phyloP scores from a whole-genome alignment of 2,888 invertebrate genomes.

The Calameuta filiformis region DNA sequence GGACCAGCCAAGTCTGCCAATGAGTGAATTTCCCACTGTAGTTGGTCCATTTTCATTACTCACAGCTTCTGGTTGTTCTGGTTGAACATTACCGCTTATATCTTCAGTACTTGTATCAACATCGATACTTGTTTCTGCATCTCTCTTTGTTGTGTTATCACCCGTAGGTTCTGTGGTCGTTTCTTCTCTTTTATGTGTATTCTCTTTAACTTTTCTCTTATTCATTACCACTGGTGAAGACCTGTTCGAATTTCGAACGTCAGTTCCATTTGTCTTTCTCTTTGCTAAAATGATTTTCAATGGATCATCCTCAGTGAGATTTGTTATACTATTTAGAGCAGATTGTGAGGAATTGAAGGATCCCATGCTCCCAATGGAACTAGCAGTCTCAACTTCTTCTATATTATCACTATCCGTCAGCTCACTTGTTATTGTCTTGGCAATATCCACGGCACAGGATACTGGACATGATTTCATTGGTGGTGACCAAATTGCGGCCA shows the following conservation, averaged over 20 bases:
- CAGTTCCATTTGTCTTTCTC: slow-evolving; percentile 43
- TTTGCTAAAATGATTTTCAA: slow-evolving; percentile 76
- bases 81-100: not conserved
- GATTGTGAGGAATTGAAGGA: slow-evolving; percentile 57
- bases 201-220: slow-evolving; percentile 16
- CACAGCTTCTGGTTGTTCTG: slow-evolving; percentile 8
- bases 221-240: slow-evolving; percentile 9
- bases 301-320: slow-evolving; percentile 78
- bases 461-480: slow-evolving; percentile 81
- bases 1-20: slow-evolving; percentile 75
- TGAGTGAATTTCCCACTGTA: slow-evolving; percentile 74
- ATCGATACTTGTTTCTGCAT: slow-evolving; percentile 2
- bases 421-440: slow-evolving; percentile 70
- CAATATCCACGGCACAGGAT: slow-evolving; percentile 82
- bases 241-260: slow-evolving; percentile 26
- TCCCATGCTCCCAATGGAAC: slow-evolving; percentile 60
- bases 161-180: not conserved
- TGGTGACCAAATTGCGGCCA: slow-evolving; percentile 88
- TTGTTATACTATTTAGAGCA: slow-evolving; percentile 48
- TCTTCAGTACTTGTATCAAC: not conserved
- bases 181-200: slow-evolving; percentile 13
- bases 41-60: slow-evolving; percentile 27
- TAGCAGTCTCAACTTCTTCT: slow-evolving; percentile 58
- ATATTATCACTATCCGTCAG: slow-evolving; percentile 37
- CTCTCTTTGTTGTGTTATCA: slow-evolving; percentile 1